These are phyloP conservation scores for Neodiprion virginianus DNA, from an alignment of 1,140 invertebrate species.

Conservation along the genomic window DNA sequence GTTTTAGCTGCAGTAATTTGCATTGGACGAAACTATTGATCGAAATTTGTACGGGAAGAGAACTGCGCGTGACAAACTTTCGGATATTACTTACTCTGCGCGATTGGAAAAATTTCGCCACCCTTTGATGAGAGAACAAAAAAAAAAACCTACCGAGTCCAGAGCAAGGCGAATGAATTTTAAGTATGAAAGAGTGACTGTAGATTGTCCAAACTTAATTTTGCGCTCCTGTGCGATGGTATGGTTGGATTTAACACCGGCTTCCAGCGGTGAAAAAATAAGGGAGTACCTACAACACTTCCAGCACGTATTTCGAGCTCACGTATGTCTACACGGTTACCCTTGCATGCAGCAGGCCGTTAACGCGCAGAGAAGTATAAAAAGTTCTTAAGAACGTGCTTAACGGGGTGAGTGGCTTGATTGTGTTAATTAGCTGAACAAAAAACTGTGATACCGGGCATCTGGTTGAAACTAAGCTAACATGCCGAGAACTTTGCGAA, in stretches of 20 bases:
- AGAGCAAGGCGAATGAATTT: too few species aligned
- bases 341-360: neutral
- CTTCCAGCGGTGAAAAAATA: too few species aligned
- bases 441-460: neutral
- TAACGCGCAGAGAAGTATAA: neutral
- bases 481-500: neutral
- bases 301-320: neutral
- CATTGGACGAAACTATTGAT: slow-evolving; percentile 7
- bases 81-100: too few species aligned
- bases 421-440: neutral
- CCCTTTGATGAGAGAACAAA: too few species aligned
- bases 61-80: too few species aligned
- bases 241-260: too few species aligned
- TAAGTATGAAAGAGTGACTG: too few species aligned
- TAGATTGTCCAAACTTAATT: too few species aligned
- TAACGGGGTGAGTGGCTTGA: neutral
- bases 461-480: neutral
- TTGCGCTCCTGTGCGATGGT: too few species aligned
- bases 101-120: too few species aligned
- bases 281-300: too few species aligned
- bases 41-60: neutral
- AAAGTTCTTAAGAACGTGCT: neutral
- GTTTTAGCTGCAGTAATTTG: neutral
- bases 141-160: too few species aligned
- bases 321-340: neutral